These are phyloP conservation scores for Lathronympha strigana DNA, from an alignment of 2,888 invertebrate species.

Conservation along the genomic window DNA sequence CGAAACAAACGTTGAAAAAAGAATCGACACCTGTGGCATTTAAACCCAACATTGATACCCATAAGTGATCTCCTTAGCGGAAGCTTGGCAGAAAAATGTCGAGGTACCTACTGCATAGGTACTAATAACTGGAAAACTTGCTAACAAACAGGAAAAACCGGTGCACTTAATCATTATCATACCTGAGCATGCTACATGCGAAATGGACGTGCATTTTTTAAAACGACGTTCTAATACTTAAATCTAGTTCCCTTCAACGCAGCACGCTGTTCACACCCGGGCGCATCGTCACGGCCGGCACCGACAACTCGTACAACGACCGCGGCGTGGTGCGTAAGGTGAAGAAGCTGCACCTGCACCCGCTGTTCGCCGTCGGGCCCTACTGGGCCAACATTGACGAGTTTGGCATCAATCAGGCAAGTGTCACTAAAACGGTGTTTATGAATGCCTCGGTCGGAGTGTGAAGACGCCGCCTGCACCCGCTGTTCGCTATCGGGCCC, in stretches of 20 bases:
- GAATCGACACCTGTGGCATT: too few species aligned
- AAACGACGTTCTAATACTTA: slow-evolving; percentile 34
- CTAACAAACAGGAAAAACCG: not conserved
- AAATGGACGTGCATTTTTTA: slow-evolving; percentile 16
- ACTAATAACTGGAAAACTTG: not conserved
- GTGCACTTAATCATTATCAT: not conserved
- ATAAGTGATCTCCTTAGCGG: too few species aligned
- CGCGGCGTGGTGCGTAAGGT: slow-evolving; percentile 59
- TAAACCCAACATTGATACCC: too few species aligned
- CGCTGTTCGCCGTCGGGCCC: slow-evolving; percentile 74
- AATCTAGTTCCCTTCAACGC: slow-evolving; percentile 36
- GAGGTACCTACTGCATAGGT: too few species aligned
- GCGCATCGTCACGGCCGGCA: slow-evolving; percentile 65
- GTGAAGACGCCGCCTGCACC: slow-evolving; percentile 61
- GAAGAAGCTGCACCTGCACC: slow-evolving; percentile 70
- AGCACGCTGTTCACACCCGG: slow-evolving; percentile 67
- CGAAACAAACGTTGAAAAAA: too few species aligned
- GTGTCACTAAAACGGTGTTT: not conserved
- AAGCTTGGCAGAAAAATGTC: too few species aligned
- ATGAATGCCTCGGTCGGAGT: not conserved
- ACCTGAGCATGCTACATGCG: not conserved
- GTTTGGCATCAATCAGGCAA: slow-evolving; percentile 65
- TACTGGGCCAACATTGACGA: slow-evolving; percentile 71
- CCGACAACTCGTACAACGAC: slow-evolving; percentile 64
- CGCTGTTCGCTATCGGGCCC: slow-evolving; percentile 73